phyloP scores from a whole-genome alignment of 2,888 invertebrate genomes.

The Boloria selene region DNA sequence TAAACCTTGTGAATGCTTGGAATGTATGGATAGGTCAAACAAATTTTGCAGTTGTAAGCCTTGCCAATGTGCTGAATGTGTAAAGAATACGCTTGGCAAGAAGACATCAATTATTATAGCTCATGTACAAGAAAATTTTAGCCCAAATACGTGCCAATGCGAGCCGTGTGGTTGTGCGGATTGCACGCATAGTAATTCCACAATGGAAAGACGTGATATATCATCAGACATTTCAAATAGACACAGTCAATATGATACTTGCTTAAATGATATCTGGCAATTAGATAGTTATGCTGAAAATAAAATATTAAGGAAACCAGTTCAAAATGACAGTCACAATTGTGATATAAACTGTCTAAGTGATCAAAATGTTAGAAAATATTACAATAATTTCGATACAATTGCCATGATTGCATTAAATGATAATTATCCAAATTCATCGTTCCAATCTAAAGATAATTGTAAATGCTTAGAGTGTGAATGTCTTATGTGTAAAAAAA shows the following conservation, averaged over 20 bases:
- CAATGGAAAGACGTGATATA: constrained; percentile 51
- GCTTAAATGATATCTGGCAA: constrained; percentile 52
- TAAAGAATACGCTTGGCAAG: constrained; percentile 29
- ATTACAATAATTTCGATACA: constrained; percentile 39
- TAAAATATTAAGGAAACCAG: constrained; percentile 54
- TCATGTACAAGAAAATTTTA: constrained; percentile 45
- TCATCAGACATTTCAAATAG: constrained; percentile 52
- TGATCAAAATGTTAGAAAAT: constrained; percentile 13
- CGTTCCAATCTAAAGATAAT: constrained; percentile 27
- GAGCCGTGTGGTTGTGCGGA: constrained; percentile 57
- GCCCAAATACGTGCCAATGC: constrained; percentile 52
- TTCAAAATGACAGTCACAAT: constrained; percentile 50
- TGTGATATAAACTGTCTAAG: constrained; percentile 53
- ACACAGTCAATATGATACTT: constrained; percentile 53
- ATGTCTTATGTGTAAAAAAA: constrained; percentile 49
- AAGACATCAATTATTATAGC: constrained; percentile 46
- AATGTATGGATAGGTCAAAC: constrained; percentile 39
- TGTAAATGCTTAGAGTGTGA: constrained; percentile 52
- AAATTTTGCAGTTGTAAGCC: constrained; percentile 52
- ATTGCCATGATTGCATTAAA: constrained; percentile 52
- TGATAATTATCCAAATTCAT: constrained; percentile 38
- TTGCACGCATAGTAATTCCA: constrained; percentile 46
- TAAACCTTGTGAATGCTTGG: constrained; percentile 49
- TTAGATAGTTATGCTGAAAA: constrained; percentile 51
- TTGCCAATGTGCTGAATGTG: constrained; percentile 54